Conservation (phyloP, 2,113 vertebrate species). For the Scomber scombrus region DNA sequence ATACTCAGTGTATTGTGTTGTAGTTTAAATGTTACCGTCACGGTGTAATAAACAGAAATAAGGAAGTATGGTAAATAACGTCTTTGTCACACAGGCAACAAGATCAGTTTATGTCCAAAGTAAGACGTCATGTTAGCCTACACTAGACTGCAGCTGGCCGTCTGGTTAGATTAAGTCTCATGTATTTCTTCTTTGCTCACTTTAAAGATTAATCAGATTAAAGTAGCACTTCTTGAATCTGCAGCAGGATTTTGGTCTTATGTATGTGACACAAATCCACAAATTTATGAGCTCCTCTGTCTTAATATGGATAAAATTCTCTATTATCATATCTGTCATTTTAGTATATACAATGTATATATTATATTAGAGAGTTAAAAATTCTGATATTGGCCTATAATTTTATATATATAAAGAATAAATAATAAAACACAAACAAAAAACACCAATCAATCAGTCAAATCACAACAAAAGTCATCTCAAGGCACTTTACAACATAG, state of each 20-base stretch:
- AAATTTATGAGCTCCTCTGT: not conserved
- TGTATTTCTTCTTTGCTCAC: not conserved
- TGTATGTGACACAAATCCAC: not conserved
- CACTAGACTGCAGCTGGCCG: not conserved
- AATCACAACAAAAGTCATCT: too few species aligned
- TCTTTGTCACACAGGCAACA: not conserved
- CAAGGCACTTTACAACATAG: too few species aligned
- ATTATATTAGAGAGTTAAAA: too few species aligned
- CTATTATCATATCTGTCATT: too few species aligned
- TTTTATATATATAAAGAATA: too few species aligned
- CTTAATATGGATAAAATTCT: not conserved
- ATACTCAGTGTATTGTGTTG: not conserved
- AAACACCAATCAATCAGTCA: too few species aligned
- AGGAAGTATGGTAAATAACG: not conserved
- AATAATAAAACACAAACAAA: too few species aligned
- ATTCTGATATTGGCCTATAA: too few species aligned
- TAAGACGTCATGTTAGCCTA: not conserved
- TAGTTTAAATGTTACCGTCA: not conserved
- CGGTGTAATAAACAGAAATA: not conserved
- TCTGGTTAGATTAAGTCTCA: too few species aligned
- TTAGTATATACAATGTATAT: too few species aligned
- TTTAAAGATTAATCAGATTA: not conserved
- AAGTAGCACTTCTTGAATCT: not conserved
- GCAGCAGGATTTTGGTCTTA: not conserved
- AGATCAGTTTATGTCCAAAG: not conserved